A percentile compares a stretch with the other conserved stretches of the same genome.
Conservation (phyloP, 2,888 invertebrate genomes). For the Scaptomyza parva region DNA sequence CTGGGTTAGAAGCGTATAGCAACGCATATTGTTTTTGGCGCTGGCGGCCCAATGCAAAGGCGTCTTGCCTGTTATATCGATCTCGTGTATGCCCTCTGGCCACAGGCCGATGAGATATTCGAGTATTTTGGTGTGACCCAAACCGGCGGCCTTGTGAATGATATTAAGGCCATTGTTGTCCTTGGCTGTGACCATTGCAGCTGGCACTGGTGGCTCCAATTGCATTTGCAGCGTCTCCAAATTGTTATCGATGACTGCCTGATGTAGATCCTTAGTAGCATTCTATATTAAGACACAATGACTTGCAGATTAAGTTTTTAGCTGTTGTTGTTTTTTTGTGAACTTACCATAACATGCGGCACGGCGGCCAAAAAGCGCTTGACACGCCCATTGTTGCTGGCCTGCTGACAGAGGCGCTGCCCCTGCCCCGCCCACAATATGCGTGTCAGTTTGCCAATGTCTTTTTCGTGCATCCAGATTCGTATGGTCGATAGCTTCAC, state of each 20-base stretch:
- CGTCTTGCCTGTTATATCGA: slow-evolving; percentile 93
- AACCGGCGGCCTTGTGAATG: slow-evolving; percentile 95
- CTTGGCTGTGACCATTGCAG: slow-evolving; percentile 90
- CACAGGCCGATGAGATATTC: slow-evolving; percentile 90
- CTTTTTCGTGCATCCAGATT: slow-evolving; percentile 98
- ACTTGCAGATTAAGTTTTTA: background rate
- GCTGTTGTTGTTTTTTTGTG: background rate
- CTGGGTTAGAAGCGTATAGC: slow-evolving; percentile 91
- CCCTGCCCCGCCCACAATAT: slow-evolving; percentile 97
- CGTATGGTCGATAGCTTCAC: slow-evolving; percentile 95
- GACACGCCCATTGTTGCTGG: slow-evolving; percentile 93
- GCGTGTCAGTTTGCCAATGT: slow-evolving; percentile 93
- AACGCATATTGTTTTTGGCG: slow-evolving; percentile 90
- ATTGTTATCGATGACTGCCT: slow-evolving; percentile 91
- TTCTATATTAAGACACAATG: slow-evolving; percentile 87
- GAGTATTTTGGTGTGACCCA: slow-evolving; percentile 91
- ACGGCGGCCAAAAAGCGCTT: slow-evolving; percentile 95
- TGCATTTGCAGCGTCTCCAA: slow-evolving; percentile 89
- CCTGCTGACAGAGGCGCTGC: slow-evolving; percentile 91
- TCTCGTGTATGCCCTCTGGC: slow-evolving; percentile 88
- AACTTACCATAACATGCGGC: slow-evolving; percentile 94
- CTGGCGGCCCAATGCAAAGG: slow-evolving; percentile 95
- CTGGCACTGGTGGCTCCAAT: slow-evolving; percentile 89
- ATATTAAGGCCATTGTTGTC: slow-evolving; percentile 93
- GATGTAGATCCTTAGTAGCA: slow-evolving; percentile 92